Base-by-base conservation (phyloP, 1,140 invertebrate genomes). In the Diploscapter pachys region DNA sequence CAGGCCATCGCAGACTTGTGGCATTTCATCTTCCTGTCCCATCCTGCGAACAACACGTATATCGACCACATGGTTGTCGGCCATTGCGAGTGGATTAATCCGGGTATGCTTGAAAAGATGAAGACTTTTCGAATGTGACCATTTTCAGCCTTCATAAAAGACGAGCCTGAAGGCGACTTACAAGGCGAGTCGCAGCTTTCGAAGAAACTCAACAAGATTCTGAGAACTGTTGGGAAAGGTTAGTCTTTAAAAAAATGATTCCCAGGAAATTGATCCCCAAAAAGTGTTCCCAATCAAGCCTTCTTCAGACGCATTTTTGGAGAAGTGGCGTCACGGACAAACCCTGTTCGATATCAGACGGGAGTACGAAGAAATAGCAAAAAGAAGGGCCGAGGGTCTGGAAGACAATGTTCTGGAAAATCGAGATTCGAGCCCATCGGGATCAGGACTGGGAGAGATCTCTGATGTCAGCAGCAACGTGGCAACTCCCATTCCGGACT, bases 1-100 rank as follows among this genome's bases (percentile, higher is more conserved):
- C 50, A 75, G 8, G 73, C 72, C 50, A 70, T 74, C 0, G n/a
- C 70, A n/a, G 13, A 71, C 8, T 57, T 74, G 72, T 74, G 74
- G 74, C 59, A 75, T 53, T 77, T 75, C 13, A 68, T 75, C 31
- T 64, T 75, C 54, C 73, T 75, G 53, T 75, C 75, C 48, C 74
- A 75, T 64, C 74, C 74, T 31, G 75, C 74, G 9, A 62, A 50
- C 48, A 11, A 76, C 73, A 54, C 74, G n/a, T 75, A 77, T 55
- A 77, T 75, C 57, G 74, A 77, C 8, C 73, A 75, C 51, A 50
- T n/a, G 31, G 63, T 75, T 11, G 13, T 76, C 11, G 74, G 74
- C 50, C 73, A 75, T 61, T 63, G 49, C 54, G 50, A 31, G 9
- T 75, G 74, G 74, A 49, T 75, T n/a, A 9, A 52, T 2, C 59